Base-by-base conservation (phyloP, 64 coral and sea anemone species). In the Stylophora pistillata region DNA sequence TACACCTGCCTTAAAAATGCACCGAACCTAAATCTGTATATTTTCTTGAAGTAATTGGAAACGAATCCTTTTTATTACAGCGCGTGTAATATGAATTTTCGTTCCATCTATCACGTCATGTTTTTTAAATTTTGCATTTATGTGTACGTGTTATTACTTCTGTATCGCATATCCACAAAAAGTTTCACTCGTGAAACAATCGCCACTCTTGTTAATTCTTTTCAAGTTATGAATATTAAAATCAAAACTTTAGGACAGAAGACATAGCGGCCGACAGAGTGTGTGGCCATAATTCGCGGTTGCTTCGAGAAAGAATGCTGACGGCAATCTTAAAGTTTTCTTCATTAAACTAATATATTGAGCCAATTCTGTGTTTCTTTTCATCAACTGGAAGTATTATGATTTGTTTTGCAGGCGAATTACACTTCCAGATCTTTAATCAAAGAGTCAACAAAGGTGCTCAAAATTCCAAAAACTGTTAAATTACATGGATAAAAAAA, bases 301-400 rank as follows among this genome's bases (percentile, higher is more conserved):
- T 64, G 37, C 58, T 3, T 37, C 17, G 14, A 82, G 27, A 65
- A 31, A 61, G 5, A 63, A 64, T 82, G 78, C 78, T 82, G 57
- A 64, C 37, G 78, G 78, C 58, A 64, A 3, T 82, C 28, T 65
- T 82, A 64, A 30, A 64, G 58, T 82, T 82, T 82, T 65, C 78
- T 34, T 82, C 78, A 82, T 82, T 64, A 82, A 37, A 82, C 15
- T 82, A 82, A 78, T 78, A 78, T 56, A 56, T 78, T 78, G 75
- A 78, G 21, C 20, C 75, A 78, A 82, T 82, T 58, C 77, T 60
- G 10, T 26, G 9, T 58, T 79, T 59, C 31, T 53, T 60, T 30
- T 58, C 77, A 59, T 79, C 55, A 79, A 79, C 26, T 79, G 28
- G 18, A 57, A 59, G 4, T 79, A 59, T 78, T 61, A 79, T 79